Conservation (phyloP, 2,797 vertebrate genomes). For the Taeniopygia guttata region DNA sequence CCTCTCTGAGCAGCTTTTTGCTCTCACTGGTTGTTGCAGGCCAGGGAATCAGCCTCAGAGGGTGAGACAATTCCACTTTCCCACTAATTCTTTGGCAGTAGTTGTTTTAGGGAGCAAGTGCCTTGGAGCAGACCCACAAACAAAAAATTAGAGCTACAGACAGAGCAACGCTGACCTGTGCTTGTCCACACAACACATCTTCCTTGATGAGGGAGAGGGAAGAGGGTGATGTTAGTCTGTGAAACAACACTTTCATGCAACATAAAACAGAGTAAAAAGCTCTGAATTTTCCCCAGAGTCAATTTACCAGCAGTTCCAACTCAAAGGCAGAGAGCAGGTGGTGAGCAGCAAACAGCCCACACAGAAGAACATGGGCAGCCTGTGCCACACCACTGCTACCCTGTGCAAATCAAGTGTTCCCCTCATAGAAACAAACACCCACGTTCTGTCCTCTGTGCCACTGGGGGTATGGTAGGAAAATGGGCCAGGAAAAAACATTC, state of each 20-base stretch:
- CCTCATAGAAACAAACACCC: not conserved
- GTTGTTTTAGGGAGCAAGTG: not conserved
- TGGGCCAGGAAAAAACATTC: not conserved
- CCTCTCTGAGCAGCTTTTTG: not conserved
- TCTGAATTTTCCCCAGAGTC: not conserved
- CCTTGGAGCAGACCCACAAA: not conserved
- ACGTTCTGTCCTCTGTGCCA: rapidly evolving
- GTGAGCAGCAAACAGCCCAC: not conserved
- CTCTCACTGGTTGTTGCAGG: not conserved
- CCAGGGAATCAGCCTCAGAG: not conserved
- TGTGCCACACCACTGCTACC: not conserved
- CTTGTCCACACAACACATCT: not conserved
- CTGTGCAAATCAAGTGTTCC: not conserved
- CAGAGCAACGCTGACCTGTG: not conserved
- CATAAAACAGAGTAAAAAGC: not conserved
- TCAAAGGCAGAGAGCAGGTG: conserved; percentile 3
- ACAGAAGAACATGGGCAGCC: not conserved
- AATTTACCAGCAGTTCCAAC: not conserved
- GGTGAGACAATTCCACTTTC: not conserved
- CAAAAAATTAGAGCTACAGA: not conserved
- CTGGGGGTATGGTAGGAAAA: not conserved
- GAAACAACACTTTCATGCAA: not conserved
- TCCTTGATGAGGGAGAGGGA: not conserved
- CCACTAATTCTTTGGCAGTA: not conserved
- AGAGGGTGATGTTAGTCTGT: not conserved